These are phyloP conservation scores for Apodemia hepburni DNA, from an alignment of 2,888 invertebrate species.

Conservation along the genomic window DNA sequence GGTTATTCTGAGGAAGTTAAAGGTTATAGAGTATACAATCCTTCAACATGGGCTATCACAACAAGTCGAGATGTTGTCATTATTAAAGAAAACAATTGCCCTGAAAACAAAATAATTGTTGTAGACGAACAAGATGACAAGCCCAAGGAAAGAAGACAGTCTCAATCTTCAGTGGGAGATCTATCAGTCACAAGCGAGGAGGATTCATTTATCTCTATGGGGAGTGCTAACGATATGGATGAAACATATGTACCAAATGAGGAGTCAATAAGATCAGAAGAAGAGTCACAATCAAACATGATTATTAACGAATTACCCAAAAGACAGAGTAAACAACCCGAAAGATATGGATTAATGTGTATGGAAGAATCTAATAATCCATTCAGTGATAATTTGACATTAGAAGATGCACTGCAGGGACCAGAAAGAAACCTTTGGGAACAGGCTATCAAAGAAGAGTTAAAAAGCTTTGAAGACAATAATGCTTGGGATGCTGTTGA, in stretches of 20 bases:
- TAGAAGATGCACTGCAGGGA: conserved; percentile 17
- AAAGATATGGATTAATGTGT: conserved; percentile 21
- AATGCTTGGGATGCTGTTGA: conserved; percentile 27
- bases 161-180: conserved; percentile 19
- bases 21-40: conserved; percentile 33
- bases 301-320: background rate
- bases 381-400: conserved; percentile 18
- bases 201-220: conserved; percentile 3
- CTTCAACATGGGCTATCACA: conserved; percentile 20
- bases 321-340: conserved; percentile 16
- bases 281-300: conserved; percentile 9
- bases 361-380: conserved; percentile 16
- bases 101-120: background rate
- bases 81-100: conserved; percentile 14
- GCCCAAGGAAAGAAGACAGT: conserved; percentile 10
- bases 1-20: conserved; percentile 25
- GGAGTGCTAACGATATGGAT: background rate
- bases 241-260: conserved; percentile 1
- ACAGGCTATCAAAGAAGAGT: conserved; percentile 18
- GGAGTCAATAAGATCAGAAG: background rate
- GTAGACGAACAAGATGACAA: conserved; percentile 10
- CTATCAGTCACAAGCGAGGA: conserved; percentile 9
- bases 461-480: conserved; percentile 23
- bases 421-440: conserved; percentile 18
- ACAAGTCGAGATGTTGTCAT: conserved; percentile 29